Evolutionary conservation across 2,797 vertebrate genomes (phyloP), one percentile per base, ranked within the genome.

Genomic region (Pogonophryne albipinna): DNA sequence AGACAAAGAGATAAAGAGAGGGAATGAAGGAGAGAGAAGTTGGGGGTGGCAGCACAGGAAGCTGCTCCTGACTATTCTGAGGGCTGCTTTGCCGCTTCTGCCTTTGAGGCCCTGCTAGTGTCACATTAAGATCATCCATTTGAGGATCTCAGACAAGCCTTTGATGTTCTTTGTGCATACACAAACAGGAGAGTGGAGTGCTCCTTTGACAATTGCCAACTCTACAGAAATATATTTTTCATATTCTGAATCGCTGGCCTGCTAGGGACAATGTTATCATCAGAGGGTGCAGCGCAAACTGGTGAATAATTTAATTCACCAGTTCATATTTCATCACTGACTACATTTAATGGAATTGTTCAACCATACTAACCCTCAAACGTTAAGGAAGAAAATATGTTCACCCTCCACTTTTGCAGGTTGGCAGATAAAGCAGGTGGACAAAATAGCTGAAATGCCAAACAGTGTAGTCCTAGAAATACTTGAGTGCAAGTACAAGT

Each of bases 101-200:
- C 87, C 86, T 92, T 91, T 90, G 87, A 92, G 89, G 89, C 89
- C 84, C 91, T 47, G 78, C 85, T 77, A 75, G 89, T 90, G 92
- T 91, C 91, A 91, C 87, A 92, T 92, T 93, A 93, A 89, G 91
- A 93, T 92, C 92, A 88, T 87, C 89, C 83, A 91, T 93, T 87
- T 88, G 87, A 92, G 87, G 89, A 93, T 92, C 85, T 79, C 84
- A 93, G 85, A 82, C 76, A 57, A 85, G 88, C 85, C 91, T 95
- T 94, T 95, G 91, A 94, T 92, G 91, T 90, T 94, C 90, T 93
- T 89, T 92, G 90, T 91, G 93, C 87, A 93, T 94, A 89, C 83
- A 91, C 92, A 94, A 94, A 92, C 87, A 92, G 86, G 70, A 85
- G 87, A 88, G 83, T 78, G 57, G 77, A 88, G 89, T 47, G 71